phyloP scores from a whole-genome alignment of 2,797 vertebrate species.

The Thamnophis elegans region DNA sequence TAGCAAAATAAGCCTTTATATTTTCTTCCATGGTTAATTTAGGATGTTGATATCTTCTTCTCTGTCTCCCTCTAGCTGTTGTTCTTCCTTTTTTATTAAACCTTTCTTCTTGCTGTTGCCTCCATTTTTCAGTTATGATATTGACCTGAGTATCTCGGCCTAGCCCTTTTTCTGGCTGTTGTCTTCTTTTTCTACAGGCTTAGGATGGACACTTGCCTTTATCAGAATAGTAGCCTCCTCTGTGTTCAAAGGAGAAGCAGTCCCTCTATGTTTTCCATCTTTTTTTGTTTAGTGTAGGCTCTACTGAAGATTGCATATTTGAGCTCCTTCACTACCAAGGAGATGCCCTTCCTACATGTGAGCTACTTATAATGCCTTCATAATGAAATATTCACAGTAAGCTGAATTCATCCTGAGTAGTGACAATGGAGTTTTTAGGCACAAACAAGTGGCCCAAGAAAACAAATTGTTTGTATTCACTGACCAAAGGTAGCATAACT shows the following conservation, averaged over 20 bases:
- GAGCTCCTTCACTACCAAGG: no score
- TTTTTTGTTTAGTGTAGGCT: background rate
- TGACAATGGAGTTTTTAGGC: no score
- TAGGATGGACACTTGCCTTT: background rate
- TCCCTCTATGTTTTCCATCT: background rate
- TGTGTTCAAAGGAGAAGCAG: background rate
- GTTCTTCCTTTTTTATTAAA: background rate
- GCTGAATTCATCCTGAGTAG: no score
- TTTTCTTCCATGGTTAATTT: background rate
- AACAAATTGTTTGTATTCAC: no score
- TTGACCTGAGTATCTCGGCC: background rate
- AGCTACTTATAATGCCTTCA: no score
- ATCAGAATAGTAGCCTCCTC: background rate
- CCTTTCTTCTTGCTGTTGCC: background rate
- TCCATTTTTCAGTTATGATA: background rate
- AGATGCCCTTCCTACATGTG: no score
- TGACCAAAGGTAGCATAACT: no score
- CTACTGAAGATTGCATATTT: no score
- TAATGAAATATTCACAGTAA: no score
- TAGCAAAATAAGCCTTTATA: background rate
- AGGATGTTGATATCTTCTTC: background rate
- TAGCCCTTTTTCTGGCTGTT: background rate
- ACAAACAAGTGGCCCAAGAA: no score
- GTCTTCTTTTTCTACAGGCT: background rate
- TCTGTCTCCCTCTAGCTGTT: background rate